Conservation (phyloP, 1,140 invertebrate genomes). For the Tribolium castaneum region DNA sequence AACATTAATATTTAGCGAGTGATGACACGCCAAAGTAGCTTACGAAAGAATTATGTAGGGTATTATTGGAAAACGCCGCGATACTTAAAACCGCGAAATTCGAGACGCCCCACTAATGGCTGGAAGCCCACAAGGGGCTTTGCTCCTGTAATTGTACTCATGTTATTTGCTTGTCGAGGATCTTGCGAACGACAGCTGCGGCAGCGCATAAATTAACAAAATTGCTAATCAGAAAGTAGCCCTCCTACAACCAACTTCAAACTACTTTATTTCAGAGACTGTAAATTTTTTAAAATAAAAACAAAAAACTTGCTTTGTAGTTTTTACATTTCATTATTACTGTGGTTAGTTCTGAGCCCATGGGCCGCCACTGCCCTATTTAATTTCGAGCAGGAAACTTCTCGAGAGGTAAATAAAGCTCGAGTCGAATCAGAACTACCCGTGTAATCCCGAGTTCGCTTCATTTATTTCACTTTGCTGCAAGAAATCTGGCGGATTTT, state of each 20-base stretch:
- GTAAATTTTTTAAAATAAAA: no score
- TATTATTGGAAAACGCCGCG: constrained; percentile 38
- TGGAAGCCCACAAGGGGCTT: constrained; percentile 36
- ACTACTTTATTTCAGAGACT: background rate
- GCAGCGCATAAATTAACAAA: constrained; percentile 4
- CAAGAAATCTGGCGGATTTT: background rate
- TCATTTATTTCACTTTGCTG: constrained; percentile 32
- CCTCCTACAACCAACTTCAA: background rate
- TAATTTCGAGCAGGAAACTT: constrained; percentile 14
- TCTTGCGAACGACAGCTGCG: constrained; percentile 4
- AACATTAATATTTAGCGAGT: constrained; percentile 42
- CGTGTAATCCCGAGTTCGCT: constrained; percentile 38
- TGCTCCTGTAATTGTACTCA: constrained; percentile 30
- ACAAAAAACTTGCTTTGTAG: no score
- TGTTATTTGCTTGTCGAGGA: constrained; percentile 32
- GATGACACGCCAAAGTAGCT: constrained; percentile 39
- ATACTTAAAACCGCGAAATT: constrained; percentile 43
- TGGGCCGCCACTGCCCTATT: background rate
- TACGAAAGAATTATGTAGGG: constrained; percentile 42
- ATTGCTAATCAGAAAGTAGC: background rate
- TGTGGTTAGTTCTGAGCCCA: no score
- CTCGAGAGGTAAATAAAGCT: constrained; percentile 31
- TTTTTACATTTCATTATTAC: no score
- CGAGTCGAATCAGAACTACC: constrained; percentile 32
- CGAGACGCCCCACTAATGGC: constrained; percentile 42